A percentile compares a stretch with the other conserved stretches of the same genome.
Conservation (phyloP, 2,888 invertebrate genomes). For the Apodemia duryi region DNA sequence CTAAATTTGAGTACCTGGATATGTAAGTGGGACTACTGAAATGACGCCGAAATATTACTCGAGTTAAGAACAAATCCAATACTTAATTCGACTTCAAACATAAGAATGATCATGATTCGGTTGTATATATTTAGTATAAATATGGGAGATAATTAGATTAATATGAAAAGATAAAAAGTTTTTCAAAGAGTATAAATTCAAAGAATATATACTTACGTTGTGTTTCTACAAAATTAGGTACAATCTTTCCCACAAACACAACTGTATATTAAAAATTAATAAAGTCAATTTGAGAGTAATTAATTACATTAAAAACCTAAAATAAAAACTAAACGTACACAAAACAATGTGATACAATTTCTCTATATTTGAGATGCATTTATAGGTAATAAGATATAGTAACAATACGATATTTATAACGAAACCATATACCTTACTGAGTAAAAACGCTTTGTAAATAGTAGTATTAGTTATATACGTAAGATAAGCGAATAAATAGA, state of each 20-base stretch:
- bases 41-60: background rate
- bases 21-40: too few species aligned
- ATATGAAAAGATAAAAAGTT: background rate
- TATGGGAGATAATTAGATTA: background rate
- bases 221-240: too few species aligned
- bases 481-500: conserved; percentile 60
- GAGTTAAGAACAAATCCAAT: background rate
- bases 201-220: background rate
- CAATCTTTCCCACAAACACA: too few species aligned
- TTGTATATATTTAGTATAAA: background rate
- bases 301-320: conserved; percentile 28
- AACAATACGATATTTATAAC: conserved; percentile 56
- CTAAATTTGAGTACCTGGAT: too few species aligned
- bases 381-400: conserved; percentile 50
- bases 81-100: background rate
- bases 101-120: background rate
- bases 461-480: conserved; percentile 61
- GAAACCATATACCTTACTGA: conserved; percentile 58
- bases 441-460: conserved; percentile 61
- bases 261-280: background rate
- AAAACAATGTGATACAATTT: conserved; percentile 70
- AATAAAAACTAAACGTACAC: conserved; percentile 49
- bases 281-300: conserved; percentile 19
- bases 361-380: conserved; percentile 67
- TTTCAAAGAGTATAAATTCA: background rate